Percentiles rank a stretch among this genome's conserved stretches.
Conservation (phyloP, 2,888 invertebrate genomes). For the Heterodera filipjevi region DNA sequence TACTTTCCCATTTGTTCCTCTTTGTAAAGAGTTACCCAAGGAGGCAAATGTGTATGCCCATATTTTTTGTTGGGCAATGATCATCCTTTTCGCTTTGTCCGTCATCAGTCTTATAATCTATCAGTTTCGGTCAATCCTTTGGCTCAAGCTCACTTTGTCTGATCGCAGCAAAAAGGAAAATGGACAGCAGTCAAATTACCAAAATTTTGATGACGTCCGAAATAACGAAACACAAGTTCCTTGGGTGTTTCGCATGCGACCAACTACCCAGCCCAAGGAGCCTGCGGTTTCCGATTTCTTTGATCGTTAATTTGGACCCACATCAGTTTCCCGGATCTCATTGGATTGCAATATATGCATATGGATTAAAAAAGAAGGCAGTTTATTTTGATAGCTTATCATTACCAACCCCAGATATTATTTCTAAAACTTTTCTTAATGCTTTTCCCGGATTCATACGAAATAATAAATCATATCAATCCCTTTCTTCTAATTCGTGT, state of each 20-base stretch:
- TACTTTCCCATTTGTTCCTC: neutral
- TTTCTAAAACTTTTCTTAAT: neutral
- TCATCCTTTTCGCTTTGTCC: neutral
- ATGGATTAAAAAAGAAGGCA: neutral
- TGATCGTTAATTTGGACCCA: slow-evolving; percentile 20
- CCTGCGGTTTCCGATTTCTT: slow-evolving; percentile 1
- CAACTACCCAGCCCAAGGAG: neutral
- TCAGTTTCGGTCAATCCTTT: slow-evolving; percentile 3
- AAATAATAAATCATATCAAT: too few species aligned
- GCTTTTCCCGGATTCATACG: neutral
- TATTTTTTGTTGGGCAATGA: slow-evolving; percentile 16
- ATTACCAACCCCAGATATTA: neutral
- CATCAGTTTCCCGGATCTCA: slow-evolving; percentile 15
- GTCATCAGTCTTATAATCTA: neutral
- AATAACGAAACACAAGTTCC: slow-evolving; percentile 5
- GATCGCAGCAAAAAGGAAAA: neutral
- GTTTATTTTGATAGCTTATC: slow-evolving; percentile 24
- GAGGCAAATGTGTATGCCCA: neutral
- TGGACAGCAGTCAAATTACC: slow-evolving; percentile 14
- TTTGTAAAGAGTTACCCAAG: slow-evolving; percentile 6
- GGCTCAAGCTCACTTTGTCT: neutral
- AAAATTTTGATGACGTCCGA: slow-evolving; percentile 11
- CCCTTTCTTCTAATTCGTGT: neutral
- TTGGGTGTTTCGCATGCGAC: slow-evolving; percentile 27
- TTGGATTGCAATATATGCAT: slow-evolving; percentile 22